A percentile compares a stretch with the other conserved stretches of the same genome.
Conservation (phyloP, 2,888 invertebrate species). For the Cephus pygmeus region DNA sequence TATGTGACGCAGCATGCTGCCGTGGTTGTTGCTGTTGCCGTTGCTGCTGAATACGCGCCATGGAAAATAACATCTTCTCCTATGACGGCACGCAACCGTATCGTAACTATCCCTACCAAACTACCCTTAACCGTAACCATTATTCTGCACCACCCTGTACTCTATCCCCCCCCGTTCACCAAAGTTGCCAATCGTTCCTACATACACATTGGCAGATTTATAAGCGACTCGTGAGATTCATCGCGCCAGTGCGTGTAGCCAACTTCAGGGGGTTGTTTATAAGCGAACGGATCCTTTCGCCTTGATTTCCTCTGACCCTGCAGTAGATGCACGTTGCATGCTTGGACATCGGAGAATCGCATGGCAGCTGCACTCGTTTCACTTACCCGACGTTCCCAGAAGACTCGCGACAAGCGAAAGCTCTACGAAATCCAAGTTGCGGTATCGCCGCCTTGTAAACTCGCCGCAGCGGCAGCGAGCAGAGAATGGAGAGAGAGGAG, state of each 20-base stretch:
- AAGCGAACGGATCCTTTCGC: too few species aligned
- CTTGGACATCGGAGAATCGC: neutral
- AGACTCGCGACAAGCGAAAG: neutral
- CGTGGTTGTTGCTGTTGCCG: neutral
- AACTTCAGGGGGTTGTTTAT: too few species aligned
- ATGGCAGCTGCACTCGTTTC: neutral
- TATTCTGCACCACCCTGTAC: neutral
- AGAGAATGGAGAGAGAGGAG: neutral
- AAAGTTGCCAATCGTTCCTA: neutral
- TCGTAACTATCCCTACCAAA: neutral
- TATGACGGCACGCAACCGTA: too few species aligned
- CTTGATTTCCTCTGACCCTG: too few species aligned
- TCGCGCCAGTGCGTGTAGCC: too few species aligned
- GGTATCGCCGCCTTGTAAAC: neutral
- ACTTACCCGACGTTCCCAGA: neutral
- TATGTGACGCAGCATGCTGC: neutral
- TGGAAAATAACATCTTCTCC: neutral
- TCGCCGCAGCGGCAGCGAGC: neutral
- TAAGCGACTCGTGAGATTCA: too few species aligned
- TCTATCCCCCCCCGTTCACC: neutral
- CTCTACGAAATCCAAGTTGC: neutral
- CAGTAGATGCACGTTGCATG: too few species aligned
- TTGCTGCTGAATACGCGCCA: neutral
- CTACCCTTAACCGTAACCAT: neutral
- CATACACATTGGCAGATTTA: neutral